These are phyloP conservation scores for Nemotelus pantherinus DNA, from an alignment of 2,888 invertebrate species.

Conservation along the genomic window DNA sequence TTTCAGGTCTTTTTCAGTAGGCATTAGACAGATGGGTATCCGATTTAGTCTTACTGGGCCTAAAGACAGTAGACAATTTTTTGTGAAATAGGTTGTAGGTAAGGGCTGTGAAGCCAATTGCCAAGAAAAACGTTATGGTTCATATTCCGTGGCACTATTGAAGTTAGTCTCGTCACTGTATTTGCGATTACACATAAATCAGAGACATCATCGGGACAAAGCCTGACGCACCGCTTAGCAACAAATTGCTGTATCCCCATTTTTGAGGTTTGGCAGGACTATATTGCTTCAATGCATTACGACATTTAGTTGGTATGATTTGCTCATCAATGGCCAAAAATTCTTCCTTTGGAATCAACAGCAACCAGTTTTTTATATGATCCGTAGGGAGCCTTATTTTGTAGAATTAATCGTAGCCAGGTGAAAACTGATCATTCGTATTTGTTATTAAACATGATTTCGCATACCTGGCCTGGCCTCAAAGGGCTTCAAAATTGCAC, in stretches of 20 bases:
- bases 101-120: slow-evolving; percentile 56
- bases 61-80: slow-evolving; percentile 51
- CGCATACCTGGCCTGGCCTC: too few species aligned
- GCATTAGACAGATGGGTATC: slow-evolving; percentile 37
- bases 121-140: slow-evolving; percentile 57
- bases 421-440: too few species aligned
- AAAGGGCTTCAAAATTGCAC: too few species aligned
- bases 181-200: slow-evolving; percentile 54
- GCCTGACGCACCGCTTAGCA: slow-evolving; percentile 59
- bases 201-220: too few species aligned
- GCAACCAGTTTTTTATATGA: slow-evolving; percentile 32
- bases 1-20: slow-evolving; percentile 50
- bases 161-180: slow-evolving; percentile 54
- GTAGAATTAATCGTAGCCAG: slow-evolving; percentile 47
- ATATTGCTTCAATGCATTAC: slow-evolving; percentile 52
- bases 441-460: too few species aligned
- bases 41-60: slow-evolving; percentile 49
- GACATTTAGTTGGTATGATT: slow-evolving; percentile 58
- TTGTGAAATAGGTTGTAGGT: slow-evolving; percentile 47
- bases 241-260: slow-evolving; percentile 59
- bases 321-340: slow-evolving; percentile 57
- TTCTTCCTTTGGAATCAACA: slow-evolving; percentile 53
- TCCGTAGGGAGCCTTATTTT: slow-evolving; percentile 41
- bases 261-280: slow-evolving; percentile 59
- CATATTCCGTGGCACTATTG: slow-evolving; percentile 54